Base-by-base conservation (phyloP, 2,888 invertebrate genomes). In the Stenurella melanura region DNA sequence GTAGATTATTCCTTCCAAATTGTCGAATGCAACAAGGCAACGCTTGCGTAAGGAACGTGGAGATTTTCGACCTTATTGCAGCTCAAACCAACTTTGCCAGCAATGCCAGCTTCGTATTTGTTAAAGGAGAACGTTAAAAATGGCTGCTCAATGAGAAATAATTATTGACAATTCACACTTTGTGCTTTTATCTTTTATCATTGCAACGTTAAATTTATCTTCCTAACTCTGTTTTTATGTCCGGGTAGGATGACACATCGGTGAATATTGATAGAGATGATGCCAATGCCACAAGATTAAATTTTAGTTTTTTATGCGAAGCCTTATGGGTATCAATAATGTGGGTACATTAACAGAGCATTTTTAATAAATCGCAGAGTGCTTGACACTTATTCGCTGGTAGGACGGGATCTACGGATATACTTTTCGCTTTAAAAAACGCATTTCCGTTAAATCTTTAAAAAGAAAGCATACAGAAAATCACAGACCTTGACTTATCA, bases 41-140 rank as follows among this genome's bases (percentile, higher is more conserved):
- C 89, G 89, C 90, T 90, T 88, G 89, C 90, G 89, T 89, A 86
- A 86, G 90, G 89, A 90, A 90, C 89, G 78, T 90, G 90, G 90
- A 90, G 90, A 91, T 91, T 91, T 90, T 91, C 91, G 91, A 91
- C 91, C 92, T 91, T 92, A 91, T 90, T 90, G 91, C 91, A 90
- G 90, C 34, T 64, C 71, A 66, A 34, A 68, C 77, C 79, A 78
- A 73, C 74, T 66, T 71, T 76, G 74, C 77, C 80, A 78, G 78
- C 71, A 75, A 69, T 74, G 71, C 73, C 69, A 77, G 74, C 77
- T 73, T 70, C 69, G 74, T 66, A 58, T 42, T 71, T 61, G 74
- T 67, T 74, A 61, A 77, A 77, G 77, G 74, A 75, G 76, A 79
- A 77, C 79, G 79, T 64, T 66, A 61, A 80, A 80, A 77, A 80